phyloP scores from a whole-genome alignment of 2,888 invertebrate genomes.

The Serrognathus titanus region DNA sequence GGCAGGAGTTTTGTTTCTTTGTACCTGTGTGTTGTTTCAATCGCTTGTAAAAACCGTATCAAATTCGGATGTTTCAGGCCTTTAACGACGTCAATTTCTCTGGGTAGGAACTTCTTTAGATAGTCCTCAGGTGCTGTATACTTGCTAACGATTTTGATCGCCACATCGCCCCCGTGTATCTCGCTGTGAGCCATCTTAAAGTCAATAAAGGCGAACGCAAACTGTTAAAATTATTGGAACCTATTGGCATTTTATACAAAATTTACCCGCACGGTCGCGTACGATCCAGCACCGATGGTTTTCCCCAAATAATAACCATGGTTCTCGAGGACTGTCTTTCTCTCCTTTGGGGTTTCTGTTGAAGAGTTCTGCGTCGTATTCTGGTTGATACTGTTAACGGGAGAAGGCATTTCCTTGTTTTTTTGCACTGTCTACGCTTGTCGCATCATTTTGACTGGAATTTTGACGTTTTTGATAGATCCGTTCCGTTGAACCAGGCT shows the following conservation, averaged over 20 bases:
- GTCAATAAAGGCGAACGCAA: constrained; percentile 33
- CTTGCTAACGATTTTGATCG: constrained; percentile 81
- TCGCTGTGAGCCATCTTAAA: constrained; percentile 69
- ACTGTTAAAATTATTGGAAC: constrained; percentile 21
- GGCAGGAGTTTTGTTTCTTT: not conserved
- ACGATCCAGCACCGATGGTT: constrained; percentile 77
- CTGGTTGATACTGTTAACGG: constrained; percentile 40
- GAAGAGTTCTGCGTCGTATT: constrained; percentile 28
- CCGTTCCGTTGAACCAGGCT: too few relatives aligned
- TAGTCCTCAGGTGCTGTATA: constrained; percentile 79
- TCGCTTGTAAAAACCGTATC: constrained; percentile 77
- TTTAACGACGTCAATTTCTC: constrained; percentile 81
- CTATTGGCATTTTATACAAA: constrained; percentile 4
- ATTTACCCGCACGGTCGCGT: constrained; percentile 73
- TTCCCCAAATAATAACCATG: constrained; percentile 74
- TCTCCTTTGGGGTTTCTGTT: constrained; percentile 36
- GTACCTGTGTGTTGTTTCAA: constrained; percentile 80
- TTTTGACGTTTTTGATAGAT: not conserved
- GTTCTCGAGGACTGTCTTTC: constrained; percentile 63
- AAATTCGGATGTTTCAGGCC: constrained; percentile 75
- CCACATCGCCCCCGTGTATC: constrained; percentile 69
- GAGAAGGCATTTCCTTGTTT: constrained; percentile 36
- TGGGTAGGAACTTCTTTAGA: constrained; percentile 73
- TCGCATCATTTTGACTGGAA: constrained; percentile 13
- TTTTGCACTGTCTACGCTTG: constrained; percentile 2